Percentiles rank a stretch among this genome's conserved stretches.
Evolutionary conservation across 2,888 invertebrate genomes (phyloP).

Genomic region (Synergus itoensis): DNA sequence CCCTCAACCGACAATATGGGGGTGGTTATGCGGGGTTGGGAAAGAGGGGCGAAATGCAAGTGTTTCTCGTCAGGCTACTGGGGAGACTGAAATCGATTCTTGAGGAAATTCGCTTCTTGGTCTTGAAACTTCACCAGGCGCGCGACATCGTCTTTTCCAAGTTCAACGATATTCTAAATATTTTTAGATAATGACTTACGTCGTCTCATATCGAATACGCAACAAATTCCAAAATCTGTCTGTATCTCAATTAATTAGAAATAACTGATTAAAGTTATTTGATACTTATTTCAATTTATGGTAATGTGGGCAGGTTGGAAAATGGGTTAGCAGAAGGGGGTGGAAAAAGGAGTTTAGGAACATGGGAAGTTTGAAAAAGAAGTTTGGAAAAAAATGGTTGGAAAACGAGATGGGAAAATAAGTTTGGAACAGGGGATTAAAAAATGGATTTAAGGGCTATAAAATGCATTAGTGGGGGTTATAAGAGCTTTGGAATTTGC

Average conservation of each 20-base stretch:
- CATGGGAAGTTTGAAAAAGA: too few species aligned
- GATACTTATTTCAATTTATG: too few species aligned
- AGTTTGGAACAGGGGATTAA: too few species aligned
- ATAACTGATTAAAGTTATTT: background rate
- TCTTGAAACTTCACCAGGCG: slow-evolving; percentile 35
- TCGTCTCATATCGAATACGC: background rate
- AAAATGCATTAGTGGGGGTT: background rate
- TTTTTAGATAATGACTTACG: slow-evolving; percentile 42
- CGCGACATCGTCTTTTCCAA: background rate
- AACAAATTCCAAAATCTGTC: background rate
- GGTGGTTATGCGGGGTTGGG: slow-evolving; percentile 43
- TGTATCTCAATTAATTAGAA: background rate
- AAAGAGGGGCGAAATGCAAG: slow-evolving; percentile 47
- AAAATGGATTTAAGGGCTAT: background rate
- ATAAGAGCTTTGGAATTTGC: slow-evolving; percentile 6
- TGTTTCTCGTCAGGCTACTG: slow-evolving; percentile 51
- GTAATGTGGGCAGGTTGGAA: too few species aligned
- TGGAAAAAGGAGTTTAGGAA: too few species aligned
- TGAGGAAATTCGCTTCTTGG: slow-evolving; percentile 29
- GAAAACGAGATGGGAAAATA: too few species aligned
- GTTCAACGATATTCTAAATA: slow-evolving; percentile 35
- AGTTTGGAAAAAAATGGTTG: too few species aligned
- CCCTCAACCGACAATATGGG: slow-evolving; percentile 42
- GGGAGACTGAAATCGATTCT: slow-evolving; percentile 53
- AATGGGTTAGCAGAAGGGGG: too few species aligned